Evolutionary conservation across 2,113 vertebrate genomes (phyloP), one percentile per base, ranked within the genome.

Genomic region (Dunckerocampus dactyliophorus): DNA sequence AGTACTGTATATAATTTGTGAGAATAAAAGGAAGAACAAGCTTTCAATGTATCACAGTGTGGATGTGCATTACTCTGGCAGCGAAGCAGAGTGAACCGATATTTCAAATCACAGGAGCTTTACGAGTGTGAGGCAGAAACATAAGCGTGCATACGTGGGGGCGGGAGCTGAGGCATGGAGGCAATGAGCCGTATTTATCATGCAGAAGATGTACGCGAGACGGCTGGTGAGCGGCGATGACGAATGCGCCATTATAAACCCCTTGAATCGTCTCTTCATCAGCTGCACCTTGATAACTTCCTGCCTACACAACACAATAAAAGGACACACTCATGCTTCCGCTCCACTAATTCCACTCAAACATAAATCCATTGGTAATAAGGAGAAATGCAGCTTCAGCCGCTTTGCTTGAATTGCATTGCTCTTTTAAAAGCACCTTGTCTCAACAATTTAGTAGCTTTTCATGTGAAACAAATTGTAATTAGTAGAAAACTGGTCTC

Each of bases 161-260:
- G 42, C 59, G 7, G 21, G 50, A 66, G 68, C 63, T 1, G 6
- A 45, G 62, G 72, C 31, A 28, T 3, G 8, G 39, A 63, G 67
- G 72, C 76, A 76, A 80, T 77, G 77, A 75, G 67, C 58, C 21
- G 34, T 75, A 34, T 64, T 46, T 39, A 52, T 46, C 34, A 51
- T 19, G 21, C 45, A 37, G 56, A 85, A 75, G 62, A 73, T 16
- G 50, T 45, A 57, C 57, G 56, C 53, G 68, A 71, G 66, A 63
- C 65, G 69, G 60, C 66, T 65, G 20, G 63, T 34, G 50, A 62
- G 61, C 28, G 22, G 62, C 63, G 60, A 74, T 76, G 83, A 83
- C n/a, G 51, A 69, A 79, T 63, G 57, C 72, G 43, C 52, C 37
- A 1, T 39, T 59, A 69, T 66, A 52, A 63, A 68, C 55, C 59